These are phyloP conservation scores for Syngnathus scovelli DNA, from an alignment of 2,113 vertebrate genomes.

Conservation along the genomic window DNA sequence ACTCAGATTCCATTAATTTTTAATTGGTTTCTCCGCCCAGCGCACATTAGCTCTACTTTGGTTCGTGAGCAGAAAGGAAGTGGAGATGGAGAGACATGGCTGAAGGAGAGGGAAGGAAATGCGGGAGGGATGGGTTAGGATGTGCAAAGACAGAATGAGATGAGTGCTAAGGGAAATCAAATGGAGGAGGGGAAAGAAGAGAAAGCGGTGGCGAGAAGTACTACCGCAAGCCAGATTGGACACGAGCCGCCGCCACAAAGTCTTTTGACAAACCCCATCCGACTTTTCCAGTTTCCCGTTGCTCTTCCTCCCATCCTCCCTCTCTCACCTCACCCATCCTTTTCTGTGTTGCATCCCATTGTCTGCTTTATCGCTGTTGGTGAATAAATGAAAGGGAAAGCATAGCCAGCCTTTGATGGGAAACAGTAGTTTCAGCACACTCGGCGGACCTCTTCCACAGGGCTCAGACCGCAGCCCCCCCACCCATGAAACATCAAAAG, in stretches of 20 bases:
- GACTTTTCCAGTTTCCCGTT: not conserved
- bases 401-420: slow-evolving; percentile 51
- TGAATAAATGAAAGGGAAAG: slow-evolving; percentile 48
- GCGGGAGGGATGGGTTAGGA: not conserved
- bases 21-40: slow-evolving; percentile 79
- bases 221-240: slow-evolving; percentile 28
- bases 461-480: slow-evolving; percentile 15
- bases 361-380: slow-evolving; percentile 32
- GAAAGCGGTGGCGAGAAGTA: slow-evolving; percentile 8
- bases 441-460: slow-evolving; percentile 21
- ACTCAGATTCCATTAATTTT: slow-evolving; percentile 79
- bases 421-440: slow-evolving; percentile 48
- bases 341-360: slow-evolving; percentile 7
- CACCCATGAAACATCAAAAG: slow-evolving; percentile 65
- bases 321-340: not conserved
- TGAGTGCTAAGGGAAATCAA: slow-evolving; percentile 9
- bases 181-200: slow-evolving; percentile 7
- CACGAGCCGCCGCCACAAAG: slow-evolving; percentile 11
- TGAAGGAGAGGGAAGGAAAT: slow-evolving; percentile 5
- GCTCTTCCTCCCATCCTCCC: not conserved
- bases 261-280: slow-evolving; percentile 9
- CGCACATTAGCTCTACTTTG: slow-evolving; percentile 59
- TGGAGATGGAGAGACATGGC: slow-evolving; percentile 9
- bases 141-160: not conserved
- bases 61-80: slow-evolving; percentile 56